Base-by-base conservation (phyloP, 64 coral and sea anemone species). In the Montipora foliosa region DNA sequence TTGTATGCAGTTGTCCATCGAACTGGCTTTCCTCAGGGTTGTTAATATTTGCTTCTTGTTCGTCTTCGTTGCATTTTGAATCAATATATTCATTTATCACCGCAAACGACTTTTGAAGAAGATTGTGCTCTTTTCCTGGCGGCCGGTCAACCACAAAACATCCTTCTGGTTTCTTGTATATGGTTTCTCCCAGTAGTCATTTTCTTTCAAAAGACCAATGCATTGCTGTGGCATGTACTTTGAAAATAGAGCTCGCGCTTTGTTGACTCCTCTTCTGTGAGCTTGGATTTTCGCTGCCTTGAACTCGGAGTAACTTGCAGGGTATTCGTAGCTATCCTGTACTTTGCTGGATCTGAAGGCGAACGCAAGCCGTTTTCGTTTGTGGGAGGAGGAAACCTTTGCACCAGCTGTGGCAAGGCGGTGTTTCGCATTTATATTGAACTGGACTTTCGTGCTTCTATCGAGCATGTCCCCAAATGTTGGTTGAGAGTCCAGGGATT, bases 391-490 rank as follows among this genome's bases (percentile, higher is more conserved):
- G 12, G 15, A 16, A 2, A 94, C 78, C 0, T 83, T 59, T 50
- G 47, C 76, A 62, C 76, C 91, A 45, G 76, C 59, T 44, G 1
- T 8, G 3, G 83, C 47, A n/a, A 93, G 91, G 49, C 83, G 75
- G 11, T 69, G 66, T 57, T 93, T 93, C 2, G 84, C 91, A 87
- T 93, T 93, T 53, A 88, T 49, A 17, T 93, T 93, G 9, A 88
- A 93, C 49, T 94, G 93, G 5, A 94, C 87, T 17, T 75, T 94
- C 1, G 93, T 60, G 55, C 79, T 52, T 78, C 67, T 89, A 15
- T 94, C 78, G 14, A 89, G 87, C 93, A 94, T 94, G 13, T 78
- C 79, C n/a, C 2, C 86, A 94, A 83, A 83, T 8, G 86, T 82
- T 46, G 86, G 68, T 37, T 93, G 91, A 2, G 82, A 66, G 51